Evolutionary conservation across 2,797 vertebrate species (phyloP).

Genomic region (Dromococcyx pavoninus): DNA sequence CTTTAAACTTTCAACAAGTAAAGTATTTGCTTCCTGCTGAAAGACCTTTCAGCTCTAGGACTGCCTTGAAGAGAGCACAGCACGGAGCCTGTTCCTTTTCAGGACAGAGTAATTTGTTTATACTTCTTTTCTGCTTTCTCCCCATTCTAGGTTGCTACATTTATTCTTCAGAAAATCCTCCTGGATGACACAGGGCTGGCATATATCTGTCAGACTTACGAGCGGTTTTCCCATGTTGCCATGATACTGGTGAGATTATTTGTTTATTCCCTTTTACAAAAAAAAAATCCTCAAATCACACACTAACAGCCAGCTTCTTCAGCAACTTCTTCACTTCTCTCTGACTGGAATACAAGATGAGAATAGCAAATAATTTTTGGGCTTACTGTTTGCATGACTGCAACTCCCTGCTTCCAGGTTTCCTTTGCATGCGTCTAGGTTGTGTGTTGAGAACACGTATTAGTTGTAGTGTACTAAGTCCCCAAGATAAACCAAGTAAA

Average conservation of each 20-base stretch:
- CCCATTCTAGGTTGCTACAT: slow-evolving; percentile 90
- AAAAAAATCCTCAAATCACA: fast-evolving
- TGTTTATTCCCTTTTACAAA: background rate
- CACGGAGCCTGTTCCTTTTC: background rate
- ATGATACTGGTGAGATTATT: slow-evolving; percentile 91
- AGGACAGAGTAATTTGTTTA: background rate
- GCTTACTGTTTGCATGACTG: background rate
- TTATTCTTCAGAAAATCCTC: slow-evolving; percentile 97
- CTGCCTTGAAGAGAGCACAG: background rate
- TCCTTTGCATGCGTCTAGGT: background rate
- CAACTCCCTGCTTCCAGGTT: background rate
- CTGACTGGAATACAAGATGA: background rate
- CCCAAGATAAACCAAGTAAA: background rate
- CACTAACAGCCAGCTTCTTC: background rate
- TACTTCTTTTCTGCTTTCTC: background rate
- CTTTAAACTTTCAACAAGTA: background rate
- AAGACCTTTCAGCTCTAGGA: background rate
- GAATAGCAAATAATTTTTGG: background rate
- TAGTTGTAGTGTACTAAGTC: background rate
- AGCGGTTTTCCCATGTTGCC: slow-evolving; percentile 96
- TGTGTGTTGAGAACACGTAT: background rate
- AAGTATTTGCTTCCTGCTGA: background rate
- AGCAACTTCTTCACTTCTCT: background rate
- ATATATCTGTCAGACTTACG: slow-evolving; percentile 97
- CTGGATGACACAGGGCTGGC: slow-evolving; percentile 96